Evolutionary conservation across 2,797 vertebrate genomes (phyloP), one percentile per base, ranked within the genome.

Genomic region (Scolopax bukidnonensis): DNA sequence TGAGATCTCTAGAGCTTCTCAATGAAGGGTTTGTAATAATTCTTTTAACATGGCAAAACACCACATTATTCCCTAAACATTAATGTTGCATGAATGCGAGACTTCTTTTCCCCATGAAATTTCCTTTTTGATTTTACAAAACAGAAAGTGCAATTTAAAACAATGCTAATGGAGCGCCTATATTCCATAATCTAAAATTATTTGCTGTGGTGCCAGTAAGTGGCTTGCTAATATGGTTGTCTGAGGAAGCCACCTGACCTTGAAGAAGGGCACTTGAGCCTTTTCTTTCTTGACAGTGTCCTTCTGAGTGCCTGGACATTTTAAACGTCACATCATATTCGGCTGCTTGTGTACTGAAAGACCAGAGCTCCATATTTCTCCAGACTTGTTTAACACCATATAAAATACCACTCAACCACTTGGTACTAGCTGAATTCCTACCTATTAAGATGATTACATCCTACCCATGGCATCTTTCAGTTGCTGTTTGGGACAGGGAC

Each of bases 11-110:
- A 96, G 96, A 96, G 95, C 95, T 96, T 97, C 95, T 92, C 95
- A 96, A 95, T 92, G 95, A 94, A 97, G 95, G 94, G 65, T 96
- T 96, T 97, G 95, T 97, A 96, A 95, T 96, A 96, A 96, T 96
- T 96, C 96, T 97, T 97, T 97, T 97, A 96, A 97, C 96, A 93
- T 95, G 91, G 95, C 96, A 96, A 97, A 97, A 97, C 95, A 96
- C 96, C 95, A 84, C 91, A 81, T 95, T 96, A 96, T 96, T 97
- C 96, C 96, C 96, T 71, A 96, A 97, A 96, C 96, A 97, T 97
- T 96, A 97, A 97, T 96, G 95, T 96, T 97, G 95, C 96, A 97
- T 97, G 95, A 97, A 95, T 69, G 89, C 14, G n/a, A 96, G 95
- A 95, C 84, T 95, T 94, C 61, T 96, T 96, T 96, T 96, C 84